These are phyloP conservation scores for Sarcophaga variegata DNA, from an alignment of 2,888 invertebrate genomes.

Conservation along the genomic window DNA sequence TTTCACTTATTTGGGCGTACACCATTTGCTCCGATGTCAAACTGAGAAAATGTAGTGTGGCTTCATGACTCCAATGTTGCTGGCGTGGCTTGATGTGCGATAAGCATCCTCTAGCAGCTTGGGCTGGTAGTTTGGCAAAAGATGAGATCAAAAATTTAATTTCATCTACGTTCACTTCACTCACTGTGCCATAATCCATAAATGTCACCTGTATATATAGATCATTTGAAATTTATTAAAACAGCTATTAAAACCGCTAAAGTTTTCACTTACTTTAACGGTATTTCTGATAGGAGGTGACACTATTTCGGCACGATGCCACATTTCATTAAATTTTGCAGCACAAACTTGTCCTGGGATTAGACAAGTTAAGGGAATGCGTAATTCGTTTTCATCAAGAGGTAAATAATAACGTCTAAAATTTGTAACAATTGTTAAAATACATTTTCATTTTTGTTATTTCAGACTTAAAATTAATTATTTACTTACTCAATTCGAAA, in stretches of 20 bases:
- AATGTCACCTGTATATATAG: constrained; percentile 73
- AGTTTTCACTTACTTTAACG: constrained; percentile 72
- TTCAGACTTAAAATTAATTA: too few species aligned
- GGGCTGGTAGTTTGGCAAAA: constrained; percentile 75
- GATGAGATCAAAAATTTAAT: constrained; percentile 74
- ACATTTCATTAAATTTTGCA: constrained; percentile 69
- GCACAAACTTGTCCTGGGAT: constrained; percentile 76
- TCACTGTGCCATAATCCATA: constrained; percentile 77
- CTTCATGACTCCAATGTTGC: constrained; percentile 73
- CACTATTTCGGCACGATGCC: constrained; percentile 78
- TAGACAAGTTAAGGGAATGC: constrained; percentile 73
- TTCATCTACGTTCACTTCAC: constrained; percentile 71
- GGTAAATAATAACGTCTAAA: constrained; percentile 72
- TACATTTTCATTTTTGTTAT: too few species aligned
- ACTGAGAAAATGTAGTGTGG: constrained; percentile 73
- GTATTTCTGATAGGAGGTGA: constrained; percentile 67
- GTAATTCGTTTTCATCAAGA: constrained; percentile 62
- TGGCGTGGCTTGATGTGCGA: constrained; percentile 75
- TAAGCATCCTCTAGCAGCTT: constrained; percentile 75
- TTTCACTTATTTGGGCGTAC: constrained; percentile 75
- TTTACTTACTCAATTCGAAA: constrained; percentile 75
- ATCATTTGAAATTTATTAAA: neutral
- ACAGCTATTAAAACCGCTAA: too few species aligned
- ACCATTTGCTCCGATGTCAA: constrained; percentile 73
- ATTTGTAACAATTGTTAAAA: neutral